phyloP scores from a whole-genome alignment of 2,797 vertebrate species.

The Tympanoctomys barrerae region DNA sequence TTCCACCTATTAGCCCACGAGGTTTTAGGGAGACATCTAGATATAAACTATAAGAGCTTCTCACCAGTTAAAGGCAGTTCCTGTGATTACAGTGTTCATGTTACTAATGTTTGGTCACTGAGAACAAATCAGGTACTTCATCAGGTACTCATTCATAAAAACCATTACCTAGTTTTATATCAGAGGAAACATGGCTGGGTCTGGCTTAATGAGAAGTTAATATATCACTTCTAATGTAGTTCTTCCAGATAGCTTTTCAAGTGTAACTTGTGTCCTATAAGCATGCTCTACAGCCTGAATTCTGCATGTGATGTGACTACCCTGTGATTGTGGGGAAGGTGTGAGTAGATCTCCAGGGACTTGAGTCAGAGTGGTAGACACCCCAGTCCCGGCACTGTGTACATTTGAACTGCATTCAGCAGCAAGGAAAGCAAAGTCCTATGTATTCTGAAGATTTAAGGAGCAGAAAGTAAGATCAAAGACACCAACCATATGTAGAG shows the following conservation, averaged over 20 bases:
- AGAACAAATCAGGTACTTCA: not conserved
- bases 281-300: not conserved
- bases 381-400: rapidly evolving
- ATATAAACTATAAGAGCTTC: not conserved
- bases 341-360: rapidly evolving
- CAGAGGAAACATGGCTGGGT: not conserved
- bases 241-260: not conserved
- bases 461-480: not conserved
- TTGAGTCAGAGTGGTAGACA: not conserved
- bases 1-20: not conserved
- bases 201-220: not conserved
- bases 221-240: not conserved
- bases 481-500: not conserved
- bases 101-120: not conserved
- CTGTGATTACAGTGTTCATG: not conserved
- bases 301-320: not conserved
- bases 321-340: too few relatives aligned
- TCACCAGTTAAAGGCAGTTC: not conserved
- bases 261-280: not conserved
- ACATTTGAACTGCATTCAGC: not conserved
- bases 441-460: not conserved
- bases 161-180: not conserved
- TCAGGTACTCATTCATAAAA: not conserved
- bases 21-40: not conserved
- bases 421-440: not conserved